These are phyloP conservation scores for Sander vitreus DNA, from an alignment of 2,113 vertebrate genomes.

Conservation along the genomic window DNA sequence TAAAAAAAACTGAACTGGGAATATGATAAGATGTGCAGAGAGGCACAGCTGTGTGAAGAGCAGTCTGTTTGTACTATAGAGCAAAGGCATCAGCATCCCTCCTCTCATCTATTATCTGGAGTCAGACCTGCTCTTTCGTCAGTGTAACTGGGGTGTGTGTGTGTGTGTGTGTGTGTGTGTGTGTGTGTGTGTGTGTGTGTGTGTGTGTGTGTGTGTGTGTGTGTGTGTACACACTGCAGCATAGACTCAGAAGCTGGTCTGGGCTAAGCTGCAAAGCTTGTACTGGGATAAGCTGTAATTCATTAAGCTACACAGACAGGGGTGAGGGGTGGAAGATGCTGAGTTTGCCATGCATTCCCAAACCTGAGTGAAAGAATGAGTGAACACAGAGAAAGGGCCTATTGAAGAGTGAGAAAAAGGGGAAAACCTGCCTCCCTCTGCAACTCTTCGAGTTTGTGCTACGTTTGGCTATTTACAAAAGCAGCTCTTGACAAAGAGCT, in stretches of 20 bases:
- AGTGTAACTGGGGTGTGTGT: conserved; percentile 48
- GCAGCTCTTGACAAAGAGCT: conserved; percentile 54
- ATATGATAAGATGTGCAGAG: conserved; percentile 24
- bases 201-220: not conserved
- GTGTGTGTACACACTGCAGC: conserved; percentile 60
- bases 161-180: not conserved
- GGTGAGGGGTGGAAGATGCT: conserved; percentile 79
- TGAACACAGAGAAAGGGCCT: conserved; percentile 48
- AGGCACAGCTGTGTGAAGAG: conserved; percentile 42
- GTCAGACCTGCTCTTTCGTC: conserved; percentile 56
- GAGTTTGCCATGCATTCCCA: conserved; percentile 71
- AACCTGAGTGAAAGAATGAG: conserved; percentile 74
- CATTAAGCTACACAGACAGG: conserved; percentile 78
- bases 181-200: conserved; percentile 2
- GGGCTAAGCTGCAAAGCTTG: conserved; percentile 82
- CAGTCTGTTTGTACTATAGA: conserved; percentile 22
- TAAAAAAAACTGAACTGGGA: not conserved
- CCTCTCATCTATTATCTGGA: conserved; percentile 62
- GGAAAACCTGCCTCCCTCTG: conserved; percentile 62
- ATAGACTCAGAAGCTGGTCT: conserved; percentile 58
- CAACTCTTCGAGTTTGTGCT: conserved; percentile 67
- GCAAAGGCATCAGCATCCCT: conserved; percentile 38
- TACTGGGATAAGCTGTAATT: conserved; percentile 81
- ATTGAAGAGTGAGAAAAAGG: conserved; percentile 16
- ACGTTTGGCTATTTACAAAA: conserved; percentile 70